Evolutionary conservation across 1,140 invertebrate genomes (phyloP).

Genomic region (Drosophila lowei): DNA sequence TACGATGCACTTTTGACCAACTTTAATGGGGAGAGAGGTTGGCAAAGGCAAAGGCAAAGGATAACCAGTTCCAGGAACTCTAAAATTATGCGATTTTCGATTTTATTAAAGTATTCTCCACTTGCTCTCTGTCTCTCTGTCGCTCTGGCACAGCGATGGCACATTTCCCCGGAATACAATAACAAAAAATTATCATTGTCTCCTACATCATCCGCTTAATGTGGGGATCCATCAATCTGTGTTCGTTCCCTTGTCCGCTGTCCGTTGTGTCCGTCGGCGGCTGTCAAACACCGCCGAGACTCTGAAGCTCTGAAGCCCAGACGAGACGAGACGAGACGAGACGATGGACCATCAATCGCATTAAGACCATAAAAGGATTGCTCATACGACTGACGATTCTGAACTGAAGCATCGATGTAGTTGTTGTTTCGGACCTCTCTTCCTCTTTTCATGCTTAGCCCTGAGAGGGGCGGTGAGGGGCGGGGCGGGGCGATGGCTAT

Average conservation of each 20-base stretch:
- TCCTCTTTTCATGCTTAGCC: conserved; percentile 51
- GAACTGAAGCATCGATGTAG: conserved; percentile 46
- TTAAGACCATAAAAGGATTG: conserved; percentile 83
- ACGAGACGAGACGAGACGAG: conserved; percentile 38
- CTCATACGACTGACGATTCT: conserved; percentile 63
- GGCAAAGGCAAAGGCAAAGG: conserved; percentile 6
- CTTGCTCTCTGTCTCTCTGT: conserved; percentile 14
- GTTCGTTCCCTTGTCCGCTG: conserved; percentile 44
- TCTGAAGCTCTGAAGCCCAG: conserved; percentile 31
- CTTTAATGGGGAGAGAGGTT: conserved; percentile 45
- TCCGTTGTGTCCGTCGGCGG: conserved; percentile 43
- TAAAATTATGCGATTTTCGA: conserved; percentile 73
- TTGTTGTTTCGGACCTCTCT: conserved; percentile 45
- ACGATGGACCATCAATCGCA: conserved; percentile 78
- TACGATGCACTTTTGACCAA: conserved; percentile 41
- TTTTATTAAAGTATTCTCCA: conserved; percentile 57
- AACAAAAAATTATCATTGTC: conserved; percentile 78
- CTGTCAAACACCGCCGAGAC: conserved; percentile 51
- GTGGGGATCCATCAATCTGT: conserved; percentile 81
- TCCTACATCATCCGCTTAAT: conserved; percentile 77
- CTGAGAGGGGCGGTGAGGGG: conserved; percentile 21
- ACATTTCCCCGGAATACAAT: conserved; percentile 66
- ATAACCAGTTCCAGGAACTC: conserved; percentile 58
- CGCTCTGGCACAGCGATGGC: conserved; percentile 14
- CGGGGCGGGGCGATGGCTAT: neutral